Base-by-base conservation (phyloP, 2,888 invertebrate species). In the Macrosoma leucophasiata region DNA sequence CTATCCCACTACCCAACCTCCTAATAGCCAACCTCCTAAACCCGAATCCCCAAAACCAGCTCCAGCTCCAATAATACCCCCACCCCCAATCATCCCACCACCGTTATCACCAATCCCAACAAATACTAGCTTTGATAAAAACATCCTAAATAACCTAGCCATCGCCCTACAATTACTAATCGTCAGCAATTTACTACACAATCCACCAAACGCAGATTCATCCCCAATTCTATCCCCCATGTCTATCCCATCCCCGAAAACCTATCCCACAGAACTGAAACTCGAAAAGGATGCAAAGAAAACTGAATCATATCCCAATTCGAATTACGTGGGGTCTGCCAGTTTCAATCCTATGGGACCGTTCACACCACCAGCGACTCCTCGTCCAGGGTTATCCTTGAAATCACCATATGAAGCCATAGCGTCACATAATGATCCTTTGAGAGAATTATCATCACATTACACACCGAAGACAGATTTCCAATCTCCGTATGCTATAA, bases 81-180 rank as follows among this genome's bases (percentile, higher is more conserved):
- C 17, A 40, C 39, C n/a, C 11, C 20, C 14, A 35, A 13, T 3
- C 37, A 26, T 25, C 29, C 9, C 27, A n/a, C n/a, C n/a, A n/a
- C 20, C 23, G 11, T 2, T 20, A 4, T n/a, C 17, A 15, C 7
- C 24, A 5, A 17, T 36, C 1, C 12, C 34, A 26, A 26, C 31
- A 12, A 23, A 30, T 14, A 27, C 35, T 21, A 30, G 41, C 13
- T 45, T 70, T 12, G 77, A 81, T 29, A 42, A 65, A 1, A 64
- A 61, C 13, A 55, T 78, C 1, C 36, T 81, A 1, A 81, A 79
- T 23, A 81, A 79, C 40, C 47, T 81, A 40, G 81, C 79, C 2
- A 66, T 79, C 19, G 77, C 79, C 0, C 47, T 81, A 26, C 79
- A 79, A 19, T 35, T 81, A 4, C 34, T 81, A 1, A 67, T 79